Conservation (phyloP, 2,113 vertebrate species). For the Calyptomena viridis region DNA sequence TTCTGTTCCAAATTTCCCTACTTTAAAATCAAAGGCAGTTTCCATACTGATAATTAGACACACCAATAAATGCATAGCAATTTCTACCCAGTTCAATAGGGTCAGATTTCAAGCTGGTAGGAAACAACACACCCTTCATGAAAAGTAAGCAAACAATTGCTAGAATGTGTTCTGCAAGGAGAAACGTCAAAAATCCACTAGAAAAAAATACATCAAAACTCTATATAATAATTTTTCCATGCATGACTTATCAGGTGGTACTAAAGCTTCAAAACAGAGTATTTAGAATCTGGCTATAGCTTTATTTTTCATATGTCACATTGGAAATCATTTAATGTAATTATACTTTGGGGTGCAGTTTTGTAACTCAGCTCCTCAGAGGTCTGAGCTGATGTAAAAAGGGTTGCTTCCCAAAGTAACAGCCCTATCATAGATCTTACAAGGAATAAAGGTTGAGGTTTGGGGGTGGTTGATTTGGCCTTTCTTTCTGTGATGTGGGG, state of each 20-base stretch:
- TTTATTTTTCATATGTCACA: neutral
- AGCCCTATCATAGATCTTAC: neutral
- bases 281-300: neutral
- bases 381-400: fast-evolving
- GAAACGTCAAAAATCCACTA: neutral
- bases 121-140: neutral
- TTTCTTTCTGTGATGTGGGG: neutral
- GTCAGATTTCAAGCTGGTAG: neutral
- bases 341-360: neutral
- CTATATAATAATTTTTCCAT: neutral
- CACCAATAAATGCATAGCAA: neutral
- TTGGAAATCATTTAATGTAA: neutral
- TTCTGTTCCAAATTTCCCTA: neutral
- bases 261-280: neutral
- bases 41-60: neutral
- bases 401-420: fast-evolving
- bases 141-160: neutral
- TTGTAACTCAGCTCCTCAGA: neutral
- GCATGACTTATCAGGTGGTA: neutral
- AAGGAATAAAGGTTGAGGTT: neutral
- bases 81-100: neutral
- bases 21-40: neutral
- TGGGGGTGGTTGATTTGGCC: neutral
- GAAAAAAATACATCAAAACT: neutral
- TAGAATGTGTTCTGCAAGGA: neutral